Conservation (phyloP, 2,888 invertebrate genomes). For the Trissolcus japonicus region DNA sequence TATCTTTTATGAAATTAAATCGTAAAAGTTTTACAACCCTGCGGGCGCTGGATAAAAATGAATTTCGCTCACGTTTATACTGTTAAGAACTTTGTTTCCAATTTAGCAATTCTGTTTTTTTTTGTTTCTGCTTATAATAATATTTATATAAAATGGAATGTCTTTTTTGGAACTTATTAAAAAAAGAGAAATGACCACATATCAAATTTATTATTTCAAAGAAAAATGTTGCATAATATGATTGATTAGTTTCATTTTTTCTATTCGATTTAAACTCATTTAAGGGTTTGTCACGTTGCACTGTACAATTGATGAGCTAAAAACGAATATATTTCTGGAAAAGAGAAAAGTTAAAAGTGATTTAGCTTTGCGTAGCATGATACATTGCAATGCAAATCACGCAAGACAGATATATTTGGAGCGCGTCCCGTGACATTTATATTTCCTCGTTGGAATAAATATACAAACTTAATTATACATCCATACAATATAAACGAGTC, state of each 20-base stretch:
- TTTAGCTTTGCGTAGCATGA: slow-evolving; percentile 33
- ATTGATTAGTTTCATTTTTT: slow-evolving; percentile 1
- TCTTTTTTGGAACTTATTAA: too few relatives aligned
- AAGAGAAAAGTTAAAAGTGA: slow-evolving; percentile 14
- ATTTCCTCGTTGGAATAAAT: slow-evolving; percentile 33
- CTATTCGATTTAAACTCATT: neutral
- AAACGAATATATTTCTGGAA: slow-evolving; percentile 2
- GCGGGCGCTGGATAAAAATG: slow-evolving; percentile 11
- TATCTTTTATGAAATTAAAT: slow-evolving; percentile 48
- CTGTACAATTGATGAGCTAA: neutral
- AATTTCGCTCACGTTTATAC: neutral
- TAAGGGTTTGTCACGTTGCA: neutral
- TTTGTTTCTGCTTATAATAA: neutral
- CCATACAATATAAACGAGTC: slow-evolving; percentile 33
- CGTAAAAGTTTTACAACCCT: slow-evolving; percentile 45
- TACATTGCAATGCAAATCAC: slow-evolving; percentile 35
- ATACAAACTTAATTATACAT: slow-evolving; percentile 39
- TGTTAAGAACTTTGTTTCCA: neutral
- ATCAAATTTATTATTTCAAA: neutral
- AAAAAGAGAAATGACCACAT: too few relatives aligned
- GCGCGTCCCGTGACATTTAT: slow-evolving; percentile 40
- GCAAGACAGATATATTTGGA: slow-evolving; percentile 21
- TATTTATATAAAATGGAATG: neutral
- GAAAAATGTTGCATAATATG: neutral
- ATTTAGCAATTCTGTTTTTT: neutral